phyloP scores from a whole-genome alignment of 2,113 vertebrate species.

The Apteryx mantelli region DNA sequence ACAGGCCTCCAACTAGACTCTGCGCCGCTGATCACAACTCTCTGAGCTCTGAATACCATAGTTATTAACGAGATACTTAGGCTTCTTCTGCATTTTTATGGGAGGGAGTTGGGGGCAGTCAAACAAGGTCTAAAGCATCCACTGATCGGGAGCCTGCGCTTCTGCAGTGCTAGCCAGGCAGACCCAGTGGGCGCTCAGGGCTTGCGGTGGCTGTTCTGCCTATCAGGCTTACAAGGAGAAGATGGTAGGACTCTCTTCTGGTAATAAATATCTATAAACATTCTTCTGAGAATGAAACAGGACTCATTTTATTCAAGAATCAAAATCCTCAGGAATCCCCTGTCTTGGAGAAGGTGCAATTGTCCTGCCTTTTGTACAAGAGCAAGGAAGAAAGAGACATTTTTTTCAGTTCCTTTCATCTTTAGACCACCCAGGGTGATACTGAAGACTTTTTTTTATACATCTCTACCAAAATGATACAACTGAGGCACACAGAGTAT shows the following conservation, averaged over 20 bases:
- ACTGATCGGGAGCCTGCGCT: not conserved
- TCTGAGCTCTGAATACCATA: too few relatives aligned
- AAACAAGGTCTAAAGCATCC: not conserved
- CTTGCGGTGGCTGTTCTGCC: not conserved
- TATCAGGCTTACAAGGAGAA: not conserved
- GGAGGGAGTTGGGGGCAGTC: rapidly evolving
- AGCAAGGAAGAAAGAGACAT: not conserved
- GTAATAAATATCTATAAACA: not conserved
- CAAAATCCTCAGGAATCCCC: not conserved
- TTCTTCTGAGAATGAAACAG: not conserved
- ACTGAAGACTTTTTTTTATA: not conserved
- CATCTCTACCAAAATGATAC: not conserved
- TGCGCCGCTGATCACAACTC: too few relatives aligned
- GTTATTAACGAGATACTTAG: not conserved
- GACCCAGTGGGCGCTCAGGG: rapidly evolving
- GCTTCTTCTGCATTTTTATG: not conserved
- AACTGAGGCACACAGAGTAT: not conserved
- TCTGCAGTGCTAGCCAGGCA: not conserved
- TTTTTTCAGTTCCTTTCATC: not conserved
- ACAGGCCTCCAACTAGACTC: too few relatives aligned
- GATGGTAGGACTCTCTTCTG: not conserved
- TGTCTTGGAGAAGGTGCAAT: not conserved
- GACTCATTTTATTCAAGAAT: not conserved
- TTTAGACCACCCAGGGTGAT: not conserved
- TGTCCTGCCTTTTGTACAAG: not conserved